Conservation (phyloP, 2,888 invertebrate genomes). For the Panopea generosa region DNA sequence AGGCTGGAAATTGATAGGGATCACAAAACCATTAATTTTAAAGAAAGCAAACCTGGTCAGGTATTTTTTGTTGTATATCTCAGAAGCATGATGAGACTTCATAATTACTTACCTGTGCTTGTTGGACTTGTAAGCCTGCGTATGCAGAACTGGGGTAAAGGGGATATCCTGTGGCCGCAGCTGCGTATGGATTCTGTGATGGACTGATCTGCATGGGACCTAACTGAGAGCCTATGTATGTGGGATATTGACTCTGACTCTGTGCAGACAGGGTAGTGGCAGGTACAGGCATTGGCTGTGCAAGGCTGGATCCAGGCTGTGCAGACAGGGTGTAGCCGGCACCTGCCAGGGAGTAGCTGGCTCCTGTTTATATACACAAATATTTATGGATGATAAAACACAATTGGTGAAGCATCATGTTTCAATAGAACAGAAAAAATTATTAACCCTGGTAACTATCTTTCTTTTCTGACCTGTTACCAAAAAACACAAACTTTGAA, state of each 20-base stretch:
- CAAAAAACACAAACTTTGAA: no score
- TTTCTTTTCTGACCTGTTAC: no score
- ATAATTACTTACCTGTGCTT: conserved; percentile 44
- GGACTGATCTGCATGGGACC: conserved; percentile 59
- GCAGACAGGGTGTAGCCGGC: conserved; percentile 37
- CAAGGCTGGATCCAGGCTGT: conserved; percentile 28
- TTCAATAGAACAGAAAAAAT: no score
- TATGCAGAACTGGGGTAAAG: conserved; percentile 47
- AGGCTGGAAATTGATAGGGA: no score
- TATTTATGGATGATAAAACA: not conserved
- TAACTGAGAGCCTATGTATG: conserved; percentile 55
- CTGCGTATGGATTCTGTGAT: conserved; percentile 56
- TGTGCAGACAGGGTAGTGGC: conserved; percentile 19
- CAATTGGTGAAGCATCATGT: no score
- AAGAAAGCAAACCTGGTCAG: no score
- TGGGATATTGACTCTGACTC: conserved; percentile 49
- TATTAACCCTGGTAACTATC: no score
- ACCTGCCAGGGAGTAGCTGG: conserved; percentile 48
- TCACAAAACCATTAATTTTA: no score
- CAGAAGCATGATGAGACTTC: no score
- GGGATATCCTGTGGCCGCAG: conserved; percentile 57
- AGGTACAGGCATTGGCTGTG: conserved; percentile 39
- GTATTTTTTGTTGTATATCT: no score
- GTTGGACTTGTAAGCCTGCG: conserved; percentile 54
- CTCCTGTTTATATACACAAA: no score